Conservation (phyloP, 2,888 invertebrate species). For the Hirtodrosophila alboralis region DNA sequence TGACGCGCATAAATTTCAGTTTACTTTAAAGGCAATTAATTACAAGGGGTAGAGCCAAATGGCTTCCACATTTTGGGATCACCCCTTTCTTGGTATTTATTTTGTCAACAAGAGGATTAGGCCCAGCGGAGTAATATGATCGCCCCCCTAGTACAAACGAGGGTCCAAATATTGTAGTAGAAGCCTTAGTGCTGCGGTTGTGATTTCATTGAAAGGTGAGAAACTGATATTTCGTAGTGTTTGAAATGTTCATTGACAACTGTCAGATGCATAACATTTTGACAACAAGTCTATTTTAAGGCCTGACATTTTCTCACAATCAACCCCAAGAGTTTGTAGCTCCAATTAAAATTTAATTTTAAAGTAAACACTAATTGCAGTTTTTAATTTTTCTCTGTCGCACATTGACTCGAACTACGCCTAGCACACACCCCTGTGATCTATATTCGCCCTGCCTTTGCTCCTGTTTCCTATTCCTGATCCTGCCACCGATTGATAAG, state of each 20-base stretch:
- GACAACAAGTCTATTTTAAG: constrained; percentile 50
- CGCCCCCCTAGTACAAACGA: constrained; percentile 35
- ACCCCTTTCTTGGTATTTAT: constrained; percentile 66
- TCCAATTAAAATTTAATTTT: constrained; percentile 72
- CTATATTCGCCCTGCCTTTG: constrained; percentile 12
- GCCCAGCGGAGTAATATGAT: constrained; percentile 64
- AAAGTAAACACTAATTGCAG: constrained; percentile 69
- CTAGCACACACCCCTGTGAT: constrained; percentile 23
- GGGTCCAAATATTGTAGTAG: constrained; percentile 27
- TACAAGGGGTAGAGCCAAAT: constrained; percentile 30
- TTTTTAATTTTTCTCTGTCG: constrained; percentile 26
- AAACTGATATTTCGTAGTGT: constrained; percentile 58
- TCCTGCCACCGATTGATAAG: constrained; percentile 3
- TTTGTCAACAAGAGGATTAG: constrained; percentile 77
- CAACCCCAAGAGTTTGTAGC: constrained; percentile 34
- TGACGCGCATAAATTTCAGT: constrained; percentile 73
- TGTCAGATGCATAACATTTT: constrained; percentile 43
- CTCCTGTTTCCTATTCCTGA: neutral
- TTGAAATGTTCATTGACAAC: constrained; percentile 67
- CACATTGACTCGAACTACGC: constrained; percentile 33
- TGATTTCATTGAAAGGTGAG: constrained; percentile 69
- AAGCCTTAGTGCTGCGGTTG: constrained; percentile 57
- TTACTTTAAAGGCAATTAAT: constrained; percentile 56
- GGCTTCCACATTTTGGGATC: constrained; percentile 25
- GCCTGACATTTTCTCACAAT: constrained; percentile 54